These are phyloP conservation scores for Pandemis heparana DNA, from an alignment of 2,888 invertebrate genomes.

Conservation along the genomic window DNA sequence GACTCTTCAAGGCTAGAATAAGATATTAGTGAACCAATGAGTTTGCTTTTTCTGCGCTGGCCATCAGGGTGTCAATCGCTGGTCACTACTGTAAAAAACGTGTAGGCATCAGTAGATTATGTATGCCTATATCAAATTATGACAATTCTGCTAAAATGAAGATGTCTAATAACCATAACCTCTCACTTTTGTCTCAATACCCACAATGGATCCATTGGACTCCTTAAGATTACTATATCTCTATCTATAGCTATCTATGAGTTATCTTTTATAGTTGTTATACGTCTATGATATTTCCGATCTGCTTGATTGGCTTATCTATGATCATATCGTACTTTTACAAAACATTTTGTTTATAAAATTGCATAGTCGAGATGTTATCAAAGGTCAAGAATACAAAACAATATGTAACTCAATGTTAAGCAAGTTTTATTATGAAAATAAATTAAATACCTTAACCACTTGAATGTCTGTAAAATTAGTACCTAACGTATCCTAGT, in stretches of 20 bases:
- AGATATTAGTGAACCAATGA: too few species aligned
- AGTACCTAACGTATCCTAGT: too few species aligned
- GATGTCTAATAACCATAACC: too few species aligned
- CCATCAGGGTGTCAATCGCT: too few species aligned
- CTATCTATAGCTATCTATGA: slow-evolving; percentile 2
- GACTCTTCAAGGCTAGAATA: too few species aligned
- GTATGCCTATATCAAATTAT: too few species aligned
- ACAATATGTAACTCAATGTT: slow-evolving; percentile 16
- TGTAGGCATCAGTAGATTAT: too few species aligned
- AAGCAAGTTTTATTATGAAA: neutral
- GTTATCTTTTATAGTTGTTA: slow-evolving; percentile 19
- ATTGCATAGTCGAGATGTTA: slow-evolving; percentile 19
- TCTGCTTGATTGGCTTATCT: slow-evolving; percentile 5
- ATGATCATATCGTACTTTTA: slow-evolving; percentile 14
- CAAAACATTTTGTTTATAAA: slow-evolving; percentile 23
- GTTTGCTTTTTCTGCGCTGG: too few species aligned
- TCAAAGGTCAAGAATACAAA: slow-evolving; percentile 30
- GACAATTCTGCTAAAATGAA: too few species aligned
- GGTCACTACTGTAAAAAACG: too few species aligned
- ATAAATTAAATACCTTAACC: neutral
- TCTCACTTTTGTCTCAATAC: too few species aligned
- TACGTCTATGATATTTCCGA: slow-evolving; percentile 17
- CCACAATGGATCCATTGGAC: neutral
- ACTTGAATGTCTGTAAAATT: neutral
- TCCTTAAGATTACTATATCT: neutral